phyloP scores from a whole-genome alignment of 2,113 vertebrate genomes.

The Oryzias celebensis region DNA sequence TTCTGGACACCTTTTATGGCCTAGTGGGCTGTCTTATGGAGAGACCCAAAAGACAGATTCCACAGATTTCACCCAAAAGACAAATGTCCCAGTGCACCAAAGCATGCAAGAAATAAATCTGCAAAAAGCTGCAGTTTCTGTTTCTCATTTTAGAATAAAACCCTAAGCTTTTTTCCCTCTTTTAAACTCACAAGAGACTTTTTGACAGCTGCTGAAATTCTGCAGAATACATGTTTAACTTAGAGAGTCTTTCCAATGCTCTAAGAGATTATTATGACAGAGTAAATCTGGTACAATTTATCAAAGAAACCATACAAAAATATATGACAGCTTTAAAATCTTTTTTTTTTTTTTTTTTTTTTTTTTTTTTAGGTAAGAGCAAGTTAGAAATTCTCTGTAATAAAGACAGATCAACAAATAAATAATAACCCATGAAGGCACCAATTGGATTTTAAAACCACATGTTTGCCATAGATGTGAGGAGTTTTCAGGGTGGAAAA shows the following conservation, averaged over 20 bases:
- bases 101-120: neutral
- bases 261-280: neutral
- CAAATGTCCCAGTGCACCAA: neutral
- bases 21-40: conserved; percentile 1
- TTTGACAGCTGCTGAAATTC: neutral
- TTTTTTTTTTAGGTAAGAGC: too few species aligned
- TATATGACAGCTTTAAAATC: too few species aligned
- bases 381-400: neutral
- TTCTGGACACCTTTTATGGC: conserved; percentile 23
- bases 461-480: neutral
- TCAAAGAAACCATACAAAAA: neutral
- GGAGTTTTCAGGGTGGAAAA: neutral
- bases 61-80: conserved; percentile 1
- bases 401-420: neutral
- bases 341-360: too few species aligned
- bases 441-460: neutral
- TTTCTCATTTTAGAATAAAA: neutral
- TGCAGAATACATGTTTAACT: conserved; percentile 9
- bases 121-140: neutral
- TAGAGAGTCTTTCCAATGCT: neutral
- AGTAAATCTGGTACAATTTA: neutral
- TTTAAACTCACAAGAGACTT: conserved; percentile 23
- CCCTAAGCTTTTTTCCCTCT: neutral
- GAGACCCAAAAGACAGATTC: conserved; percentile 2
- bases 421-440: too few species aligned